Percentiles rank a stretch among this genome's conserved stretches.
phyloP scores from a whole-genome alignment of 2,797 vertebrate species.

The Premnoplex brunnescens region DNA sequence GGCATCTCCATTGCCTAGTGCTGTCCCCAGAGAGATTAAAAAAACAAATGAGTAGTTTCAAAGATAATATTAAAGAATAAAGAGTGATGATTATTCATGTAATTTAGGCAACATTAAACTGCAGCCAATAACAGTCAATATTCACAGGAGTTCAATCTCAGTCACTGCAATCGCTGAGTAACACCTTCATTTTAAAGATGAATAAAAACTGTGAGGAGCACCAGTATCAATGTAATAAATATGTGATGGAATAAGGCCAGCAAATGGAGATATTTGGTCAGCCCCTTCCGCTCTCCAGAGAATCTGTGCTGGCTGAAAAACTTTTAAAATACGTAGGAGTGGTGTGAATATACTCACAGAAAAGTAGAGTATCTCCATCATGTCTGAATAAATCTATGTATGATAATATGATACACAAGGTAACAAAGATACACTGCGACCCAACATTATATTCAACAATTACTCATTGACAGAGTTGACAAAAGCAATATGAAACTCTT shows the following conservation, averaged over 20 bases:
- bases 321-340: background rate
- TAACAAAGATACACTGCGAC: background rate
- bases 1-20: background rate
- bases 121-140: background rate
- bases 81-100: background rate
- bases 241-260: background rate
- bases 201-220: background rate
- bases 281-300: background rate
- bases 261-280: background rate
- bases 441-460: background rate
- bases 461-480: background rate
- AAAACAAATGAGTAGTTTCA: conserved; percentile 25
- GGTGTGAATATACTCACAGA: background rate
- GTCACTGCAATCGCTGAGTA: background rate
- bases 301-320: background rate
- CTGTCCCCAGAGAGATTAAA: conserved; percentile 2
- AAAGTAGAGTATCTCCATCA: background rate
- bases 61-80: background rate
- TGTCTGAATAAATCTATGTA: background rate
- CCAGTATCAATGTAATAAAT: background rate
- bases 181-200: background rate
- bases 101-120: background rate
- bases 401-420: background rate
- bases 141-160: background rate
- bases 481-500: background rate